phyloP scores from a whole-genome alignment of 2,888 invertebrate species.

The Polyommatus icarus region DNA sequence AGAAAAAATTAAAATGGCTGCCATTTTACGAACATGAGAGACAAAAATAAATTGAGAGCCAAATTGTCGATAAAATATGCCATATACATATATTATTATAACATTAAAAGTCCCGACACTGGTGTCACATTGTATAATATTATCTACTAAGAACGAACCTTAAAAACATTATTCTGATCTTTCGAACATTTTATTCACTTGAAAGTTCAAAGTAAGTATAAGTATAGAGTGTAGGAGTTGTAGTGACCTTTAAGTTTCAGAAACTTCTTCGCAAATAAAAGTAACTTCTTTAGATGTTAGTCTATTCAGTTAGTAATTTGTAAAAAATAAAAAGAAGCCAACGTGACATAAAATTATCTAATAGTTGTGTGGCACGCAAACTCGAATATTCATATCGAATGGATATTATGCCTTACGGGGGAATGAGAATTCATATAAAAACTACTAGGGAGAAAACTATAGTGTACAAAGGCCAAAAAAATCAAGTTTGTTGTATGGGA shows the following conservation, averaged over 20 bases:
- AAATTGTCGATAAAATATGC: too few species aligned
- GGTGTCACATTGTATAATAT: not conserved
- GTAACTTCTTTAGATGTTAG: not conserved
- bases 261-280: not conserved
- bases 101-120: not conserved
- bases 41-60: too few species aligned
- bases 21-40: too few species aligned
- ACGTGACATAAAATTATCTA: constrained; percentile 2
- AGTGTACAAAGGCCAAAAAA: too few species aligned
- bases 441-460: too few species aligned
- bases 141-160: not conserved
- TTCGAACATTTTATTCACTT: not conserved
- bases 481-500: too few species aligned
- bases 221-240: not conserved
- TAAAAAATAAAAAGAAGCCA: not conserved
- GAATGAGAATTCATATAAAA: too few species aligned
- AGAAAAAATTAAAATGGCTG: too few species aligned
- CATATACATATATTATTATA: not conserved
- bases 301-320: not conserved
- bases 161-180: not conserved
- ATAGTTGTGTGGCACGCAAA: not conserved
- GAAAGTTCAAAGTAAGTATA: not conserved
- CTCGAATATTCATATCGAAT: not conserved
- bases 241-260: not conserved
- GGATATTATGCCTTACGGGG: too few species aligned